Percentiles rank a stretch among this genome's conserved stretches.
These are phyloP conservation scores for Scyliorhinus canicula DNA, from an alignment of 2,797 vertebrate species.

Conservation along the genomic window DNA sequence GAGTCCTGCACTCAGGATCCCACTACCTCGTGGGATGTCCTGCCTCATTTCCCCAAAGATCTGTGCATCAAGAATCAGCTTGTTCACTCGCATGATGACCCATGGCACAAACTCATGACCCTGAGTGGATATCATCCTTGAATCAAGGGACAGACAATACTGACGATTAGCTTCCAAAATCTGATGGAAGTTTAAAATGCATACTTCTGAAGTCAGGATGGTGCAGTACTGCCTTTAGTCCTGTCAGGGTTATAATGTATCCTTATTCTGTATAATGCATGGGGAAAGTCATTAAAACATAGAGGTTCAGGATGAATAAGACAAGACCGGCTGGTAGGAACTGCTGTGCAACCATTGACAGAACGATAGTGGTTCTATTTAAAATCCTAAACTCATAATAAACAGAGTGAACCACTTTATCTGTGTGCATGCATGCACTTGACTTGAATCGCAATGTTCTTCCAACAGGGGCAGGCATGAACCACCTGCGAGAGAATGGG, in stretches of 20 bases:
- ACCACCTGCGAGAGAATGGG: conserved; percentile 91
- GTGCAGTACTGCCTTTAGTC: background rate
- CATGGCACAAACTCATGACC: too few relatives aligned
- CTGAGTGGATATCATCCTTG: too few relatives aligned
- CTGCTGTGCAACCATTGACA: background rate
- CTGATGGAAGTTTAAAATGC: background rate
- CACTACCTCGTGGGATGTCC: too few relatives aligned
- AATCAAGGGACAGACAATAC: too few relatives aligned
- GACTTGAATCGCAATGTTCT: background rate
- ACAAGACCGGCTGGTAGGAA: background rate
- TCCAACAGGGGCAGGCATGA: conserved; percentile 87
- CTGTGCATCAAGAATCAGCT: too few relatives aligned
- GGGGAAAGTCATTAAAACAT: background rate
- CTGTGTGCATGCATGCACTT: background rate
- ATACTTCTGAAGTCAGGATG: background rate
- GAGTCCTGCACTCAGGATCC: too few relatives aligned
- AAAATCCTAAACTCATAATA: background rate
- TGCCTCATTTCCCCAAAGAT: too few relatives aligned
- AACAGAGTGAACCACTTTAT: background rate
- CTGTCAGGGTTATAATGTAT: background rate
- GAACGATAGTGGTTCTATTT: background rate
- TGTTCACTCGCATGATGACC: too few relatives aligned
- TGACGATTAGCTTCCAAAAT: background rate
- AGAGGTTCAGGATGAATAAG: background rate
- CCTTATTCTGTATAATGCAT: background rate